A percentile compares a stretch with the other conserved stretches of the same genome.
These are phyloP conservation scores for Drosophila vallismaia DNA, from an alignment of 2,888 invertebrate species.

Conservation along the genomic window DNA sequence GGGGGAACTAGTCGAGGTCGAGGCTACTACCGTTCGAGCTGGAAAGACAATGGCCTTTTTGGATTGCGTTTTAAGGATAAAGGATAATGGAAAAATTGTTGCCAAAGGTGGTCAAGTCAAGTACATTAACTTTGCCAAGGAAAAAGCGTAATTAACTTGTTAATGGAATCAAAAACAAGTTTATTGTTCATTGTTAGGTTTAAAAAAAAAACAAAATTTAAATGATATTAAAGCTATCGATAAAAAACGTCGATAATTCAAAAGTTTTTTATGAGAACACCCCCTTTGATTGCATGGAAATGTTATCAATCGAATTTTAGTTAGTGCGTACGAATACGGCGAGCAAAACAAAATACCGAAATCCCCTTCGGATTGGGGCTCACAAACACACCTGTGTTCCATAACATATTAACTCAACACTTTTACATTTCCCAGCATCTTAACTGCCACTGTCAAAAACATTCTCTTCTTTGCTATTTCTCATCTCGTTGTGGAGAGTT, in stretches of 20 bases:
- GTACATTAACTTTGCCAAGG: not conserved
- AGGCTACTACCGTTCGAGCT: conserved; percentile 90
- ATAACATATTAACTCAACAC: conserved; percentile 12
- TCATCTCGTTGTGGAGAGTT: conserved; percentile 47
- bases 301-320: not conserved
- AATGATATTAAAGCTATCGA: too few relatives aligned
- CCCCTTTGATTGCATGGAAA: not conserved
- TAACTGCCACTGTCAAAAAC: conserved; percentile 14
- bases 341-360: conserved; percentile 30
- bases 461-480: conserved; percentile 49
- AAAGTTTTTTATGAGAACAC: not conserved
- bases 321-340: conserved; percentile 1
- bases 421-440: conserved; percentile 5
- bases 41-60: conserved; percentile 93
- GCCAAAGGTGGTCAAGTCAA: conserved; percentile 92
- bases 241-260: not conserved
- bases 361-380: not conserved
- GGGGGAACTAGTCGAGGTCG: conserved; percentile 91
- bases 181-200: too few relatives aligned
- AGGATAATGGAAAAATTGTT: conserved; percentile 88
- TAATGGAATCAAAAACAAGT: not conserved
- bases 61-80: conserved; percentile 91
- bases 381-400: not conserved
- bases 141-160: not conserved
- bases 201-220: too few relatives aligned